Evolutionary conservation across 1,140 invertebrate genomes (phyloP).

Genomic region (Tetragonula clypearis): DNA sequence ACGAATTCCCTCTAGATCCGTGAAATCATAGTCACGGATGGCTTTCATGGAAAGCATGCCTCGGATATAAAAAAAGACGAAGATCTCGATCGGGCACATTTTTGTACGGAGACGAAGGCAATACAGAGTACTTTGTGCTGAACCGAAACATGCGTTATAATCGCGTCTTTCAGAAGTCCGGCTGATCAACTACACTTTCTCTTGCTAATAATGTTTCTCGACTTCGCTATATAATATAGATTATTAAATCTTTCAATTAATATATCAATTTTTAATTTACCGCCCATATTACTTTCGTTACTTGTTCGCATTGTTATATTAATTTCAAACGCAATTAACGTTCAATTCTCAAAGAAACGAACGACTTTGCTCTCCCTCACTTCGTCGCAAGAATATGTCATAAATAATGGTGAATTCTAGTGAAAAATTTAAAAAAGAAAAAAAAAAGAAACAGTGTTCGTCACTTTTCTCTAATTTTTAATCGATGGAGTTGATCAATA

Average conservation of each 20-base stretch:
- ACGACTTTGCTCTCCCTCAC: neutral
- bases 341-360: neutral
- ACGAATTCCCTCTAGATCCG: neutral
- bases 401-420: neutral
- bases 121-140: conserved; percentile 6
- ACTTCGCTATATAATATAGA: neutral
- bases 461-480: neutral
- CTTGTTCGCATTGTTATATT: no score
- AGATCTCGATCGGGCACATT: no score
- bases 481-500: neutral
- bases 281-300: no score
- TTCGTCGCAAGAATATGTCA: neutral
- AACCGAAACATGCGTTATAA: conserved; percentile 1
- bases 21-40: neutral
- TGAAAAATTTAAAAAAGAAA: neutral
- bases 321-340: neutral
- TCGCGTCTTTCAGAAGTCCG: neutral
- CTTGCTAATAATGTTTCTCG: neutral
- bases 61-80: neutral
- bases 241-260: no score
- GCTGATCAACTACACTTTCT: neutral
- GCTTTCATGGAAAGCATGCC: conserved; percentile 60
- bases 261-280: no score
- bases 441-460: neutral
- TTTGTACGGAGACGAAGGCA: neutral